Evolutionary conservation across 2,888 invertebrate species (phyloP), one percentile per base, ranked within the genome.

Genomic region (Eupithecia abbreviata): DNA sequence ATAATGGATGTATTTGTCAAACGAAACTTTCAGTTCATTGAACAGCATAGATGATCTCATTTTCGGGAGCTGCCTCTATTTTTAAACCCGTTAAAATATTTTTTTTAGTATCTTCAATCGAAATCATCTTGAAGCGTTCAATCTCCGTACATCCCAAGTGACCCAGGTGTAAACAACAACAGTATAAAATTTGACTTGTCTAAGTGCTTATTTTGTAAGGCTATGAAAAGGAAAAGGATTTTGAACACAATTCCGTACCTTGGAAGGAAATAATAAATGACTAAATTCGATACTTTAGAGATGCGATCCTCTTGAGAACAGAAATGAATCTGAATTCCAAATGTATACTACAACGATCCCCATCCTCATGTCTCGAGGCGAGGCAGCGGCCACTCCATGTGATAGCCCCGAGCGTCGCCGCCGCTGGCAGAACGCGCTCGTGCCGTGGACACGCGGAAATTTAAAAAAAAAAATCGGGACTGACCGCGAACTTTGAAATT

Each of bases 371-470:
- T 89, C 90, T 87, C 84, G 88, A 84, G 89, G 87, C 89, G 84
- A 84, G 88, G 86, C 86, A 80, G 81, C 82, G 83, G 74, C 86
- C 91, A 91, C 93, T 93, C 92, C 94, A 94, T 93, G 94, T 93
- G 94, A 94, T 92, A 91, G 94, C 94, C 94, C 84, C 93, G 93
- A 94, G 94, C 94, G 90, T 90, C 90, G 88, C 90, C 71, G 73
- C 76, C 76, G 90, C 90, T 85, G 89, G 75, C 76, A n/a, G 76
- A 76, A 75, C 81, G 86, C 84, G 88, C 91, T 90, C 91, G 90
- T 90, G 81, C 82, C 82, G 65, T n/a, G 10, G 81, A 78, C 77
- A 83, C 89, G 91, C 91, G 91, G 89, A 88, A 91, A 90, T 86
- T 87, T n/a, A n/a, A 85, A 78, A 80, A 87, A 89, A 74, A 72